Conservation (phyloP, 2,113 vertebrate genomes). For the Pangasianodon hypophthalmus region DNA sequence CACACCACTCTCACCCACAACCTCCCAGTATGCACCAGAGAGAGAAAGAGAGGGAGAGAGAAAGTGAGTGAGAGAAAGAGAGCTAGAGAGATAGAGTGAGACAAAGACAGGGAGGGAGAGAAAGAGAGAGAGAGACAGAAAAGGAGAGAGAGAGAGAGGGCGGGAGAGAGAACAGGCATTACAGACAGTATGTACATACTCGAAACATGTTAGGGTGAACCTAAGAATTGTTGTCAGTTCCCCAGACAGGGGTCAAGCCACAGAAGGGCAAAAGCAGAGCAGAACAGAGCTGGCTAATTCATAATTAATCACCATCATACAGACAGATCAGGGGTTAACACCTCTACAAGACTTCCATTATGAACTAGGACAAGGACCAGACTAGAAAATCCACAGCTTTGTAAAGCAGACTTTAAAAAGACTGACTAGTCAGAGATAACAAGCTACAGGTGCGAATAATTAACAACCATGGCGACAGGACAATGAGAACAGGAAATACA, state of each 20-base stretch:
- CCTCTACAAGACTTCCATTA: not conserved
- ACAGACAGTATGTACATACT: not conserved
- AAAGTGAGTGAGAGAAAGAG: not conserved
- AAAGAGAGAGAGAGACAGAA: not conserved
- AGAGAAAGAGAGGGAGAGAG: not conserved
- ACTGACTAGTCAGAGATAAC: too few species aligned
- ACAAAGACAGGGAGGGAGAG: not conserved
- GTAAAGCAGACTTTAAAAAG: not conserved
- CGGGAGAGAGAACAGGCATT: not conserved
- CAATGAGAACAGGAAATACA: not conserved
- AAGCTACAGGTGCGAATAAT: not conserved
- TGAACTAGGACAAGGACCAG: not conserved
- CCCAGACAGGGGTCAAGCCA: not conserved
- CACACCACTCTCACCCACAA: not conserved
- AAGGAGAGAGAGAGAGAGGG: not conserved
- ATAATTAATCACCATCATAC: slow-evolving; percentile 4
- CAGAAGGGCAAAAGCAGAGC: not conserved
- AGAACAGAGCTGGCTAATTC: not conserved
- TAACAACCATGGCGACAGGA: not conserved
- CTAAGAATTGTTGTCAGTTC: not conserved
- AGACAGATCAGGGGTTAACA: not conserved
- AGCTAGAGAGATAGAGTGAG: too few species aligned
- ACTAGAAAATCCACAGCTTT: too few species aligned
- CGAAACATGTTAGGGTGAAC: not conserved
- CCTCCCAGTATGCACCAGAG: not conserved